Percentiles rank a stretch among this genome's conserved stretches.
phyloP scores from a whole-genome alignment of 2,797 vertebrate species.

The Gobio occitaniae region DNA sequence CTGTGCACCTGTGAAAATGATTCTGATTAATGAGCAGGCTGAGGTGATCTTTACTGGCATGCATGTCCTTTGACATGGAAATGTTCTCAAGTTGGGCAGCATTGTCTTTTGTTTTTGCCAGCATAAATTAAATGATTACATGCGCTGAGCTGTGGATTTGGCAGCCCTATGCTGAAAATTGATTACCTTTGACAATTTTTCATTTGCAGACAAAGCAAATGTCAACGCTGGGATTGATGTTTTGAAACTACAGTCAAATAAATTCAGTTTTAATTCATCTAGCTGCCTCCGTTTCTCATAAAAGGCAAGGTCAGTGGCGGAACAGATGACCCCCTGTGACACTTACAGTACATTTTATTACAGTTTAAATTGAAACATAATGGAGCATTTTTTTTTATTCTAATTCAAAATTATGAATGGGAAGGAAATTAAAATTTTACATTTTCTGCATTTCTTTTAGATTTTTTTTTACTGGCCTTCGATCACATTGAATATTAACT shows the following conservation, averaged over 20 bases:
- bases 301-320: constrained; percentile 1
- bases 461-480: background rate
- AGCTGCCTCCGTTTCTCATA: background rate
- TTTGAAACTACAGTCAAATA: constrained; percentile 17
- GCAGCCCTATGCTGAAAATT: constrained; percentile 28
- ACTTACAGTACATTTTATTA: background rate
- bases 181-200: constrained; percentile 29
- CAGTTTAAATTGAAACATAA: background rate
- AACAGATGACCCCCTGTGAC: background rate
- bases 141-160: constrained; percentile 21
- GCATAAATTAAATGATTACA: constrained; percentile 25
- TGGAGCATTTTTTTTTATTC: background rate
- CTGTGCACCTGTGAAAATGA: constrained; percentile 12
- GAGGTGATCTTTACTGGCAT: constrained; percentile 12
- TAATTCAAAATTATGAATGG: background rate
- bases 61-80: constrained; percentile 36
- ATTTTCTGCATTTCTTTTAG: constrained; percentile 1
- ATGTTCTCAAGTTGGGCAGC: constrained; percentile 30
- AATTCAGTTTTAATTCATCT: constrained; percentile 20
- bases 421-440: background rate
- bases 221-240: constrained; percentile 13
- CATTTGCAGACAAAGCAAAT: background rate
- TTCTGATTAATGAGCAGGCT: constrained; percentile 23
- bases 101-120: constrained; percentile 36
- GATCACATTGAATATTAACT: background rate